Evolutionary conservation across 1,140 invertebrate genomes (phyloP).

Genomic region (Panagrolaimus sp.): DNA sequence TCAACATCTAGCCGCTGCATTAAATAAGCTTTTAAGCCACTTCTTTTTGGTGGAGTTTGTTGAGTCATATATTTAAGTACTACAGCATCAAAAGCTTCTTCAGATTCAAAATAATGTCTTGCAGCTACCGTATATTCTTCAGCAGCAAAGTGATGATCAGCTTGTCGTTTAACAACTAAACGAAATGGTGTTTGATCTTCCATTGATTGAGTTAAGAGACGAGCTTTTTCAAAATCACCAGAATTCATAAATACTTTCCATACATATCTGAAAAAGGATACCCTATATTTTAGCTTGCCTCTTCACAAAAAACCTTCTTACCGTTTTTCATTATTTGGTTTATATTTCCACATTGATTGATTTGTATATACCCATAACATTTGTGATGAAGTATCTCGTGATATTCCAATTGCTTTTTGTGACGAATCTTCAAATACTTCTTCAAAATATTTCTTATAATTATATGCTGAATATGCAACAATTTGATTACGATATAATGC

Average conservation of each 20-base stretch:
- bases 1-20: not conserved
- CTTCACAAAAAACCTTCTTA: not conserved
- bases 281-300: too few relatives aligned
- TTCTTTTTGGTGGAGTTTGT: not conserved
- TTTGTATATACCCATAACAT: conserved; percentile 38
- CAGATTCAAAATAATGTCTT: not conserved
- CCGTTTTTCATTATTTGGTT: conserved; percentile 35
- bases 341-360: conserved; percentile 29
- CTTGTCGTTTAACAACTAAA: conserved; percentile 39
- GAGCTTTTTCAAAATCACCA: conserved; percentile 37
- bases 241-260: conserved; percentile 33
- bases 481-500: conserved; percentile 24
- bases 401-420: conserved; percentile 20
- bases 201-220: conserved; percentile 32
- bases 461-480: conserved; percentile 30
- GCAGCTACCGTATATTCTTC: not conserved
- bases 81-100: conserved; percentile 5
- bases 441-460: not conserved
- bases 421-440: not conserved
- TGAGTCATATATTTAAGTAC: not conserved
- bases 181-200: conserved; percentile 33
- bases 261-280: conserved; percentile 13
- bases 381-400: conserved; percentile 33
- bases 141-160: conserved; percentile 19
- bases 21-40: not conserved